Conservation (phyloP, 2,888 invertebrate species). For the Hirtodrosophila duncani region DNA sequence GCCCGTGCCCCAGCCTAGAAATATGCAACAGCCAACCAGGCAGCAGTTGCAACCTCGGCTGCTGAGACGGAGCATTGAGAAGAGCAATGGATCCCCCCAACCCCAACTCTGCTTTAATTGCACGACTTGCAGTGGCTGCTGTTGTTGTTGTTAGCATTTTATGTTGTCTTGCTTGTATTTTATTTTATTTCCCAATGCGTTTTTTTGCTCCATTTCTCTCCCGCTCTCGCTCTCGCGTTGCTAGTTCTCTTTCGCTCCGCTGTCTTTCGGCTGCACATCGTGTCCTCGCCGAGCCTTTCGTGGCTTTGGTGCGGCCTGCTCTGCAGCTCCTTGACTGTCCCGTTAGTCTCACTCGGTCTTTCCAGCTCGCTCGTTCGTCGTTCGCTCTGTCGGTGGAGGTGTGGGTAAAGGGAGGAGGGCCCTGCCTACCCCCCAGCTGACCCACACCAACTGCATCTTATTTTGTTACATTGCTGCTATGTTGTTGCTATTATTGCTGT, state of each 20-base stretch:
- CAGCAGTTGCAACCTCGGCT: conserved; percentile 38
- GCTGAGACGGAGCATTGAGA: conserved; percentile 2
- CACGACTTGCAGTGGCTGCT: conserved; percentile 59
- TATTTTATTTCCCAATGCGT: conserved; percentile 56
- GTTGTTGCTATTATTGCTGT: conserved; percentile 50
- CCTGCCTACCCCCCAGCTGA: conserved; percentile 10
- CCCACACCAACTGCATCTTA: conserved; percentile 51
- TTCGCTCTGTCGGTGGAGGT: conserved; percentile 44
- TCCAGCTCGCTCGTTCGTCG: conserved; percentile 70
- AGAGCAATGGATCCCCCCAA: conserved; percentile 1
- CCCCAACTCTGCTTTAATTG: conserved; percentile 61
- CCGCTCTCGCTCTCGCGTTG: conserved; percentile 39
- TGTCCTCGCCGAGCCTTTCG: conserved; percentile 21
- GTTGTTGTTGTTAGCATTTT: conserved; percentile 36
- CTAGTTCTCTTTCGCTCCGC: conserved; percentile 1
- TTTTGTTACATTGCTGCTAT: conserved; percentile 62
- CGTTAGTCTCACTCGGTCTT: conserved; percentile 69
- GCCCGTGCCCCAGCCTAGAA: conserved; percentile 52
- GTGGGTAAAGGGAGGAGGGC: conserved; percentile 30
- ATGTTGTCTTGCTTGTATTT: conserved; percentile 68
- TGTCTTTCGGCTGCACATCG: conserved; percentile 11
- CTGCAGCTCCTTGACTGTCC: conserved; percentile 55
- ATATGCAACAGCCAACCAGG: conserved; percentile 69
- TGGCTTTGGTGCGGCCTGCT: conserved; percentile 30
- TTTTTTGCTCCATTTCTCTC: conserved; percentile 31